Evolutionary conservation across 2,113 vertebrate species (phyloP).

Genomic region (Engraulis encrasicolus): DNA sequence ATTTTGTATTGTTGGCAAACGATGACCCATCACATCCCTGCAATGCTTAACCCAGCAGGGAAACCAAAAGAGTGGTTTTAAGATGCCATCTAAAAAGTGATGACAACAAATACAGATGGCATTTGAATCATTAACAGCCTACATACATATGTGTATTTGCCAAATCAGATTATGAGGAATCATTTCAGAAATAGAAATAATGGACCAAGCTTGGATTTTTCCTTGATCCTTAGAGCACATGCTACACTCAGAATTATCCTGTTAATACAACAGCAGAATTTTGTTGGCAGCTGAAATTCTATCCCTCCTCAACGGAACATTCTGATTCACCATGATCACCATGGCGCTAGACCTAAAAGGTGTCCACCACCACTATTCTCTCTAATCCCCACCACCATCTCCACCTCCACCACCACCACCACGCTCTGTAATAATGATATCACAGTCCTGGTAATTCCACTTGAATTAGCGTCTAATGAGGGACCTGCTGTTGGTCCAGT

Average conservation of each 20-base stretch:
- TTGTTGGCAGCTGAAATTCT: background rate
- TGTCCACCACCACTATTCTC: no score
- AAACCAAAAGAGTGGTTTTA: background rate
- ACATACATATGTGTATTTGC: background rate
- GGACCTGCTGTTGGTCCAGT: conserved; percentile 62
- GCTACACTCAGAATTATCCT: background rate
- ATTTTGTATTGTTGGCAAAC: background rate
- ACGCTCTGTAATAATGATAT: conserved; percentile 62
- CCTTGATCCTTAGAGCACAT: background rate
- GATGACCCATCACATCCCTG: background rate
- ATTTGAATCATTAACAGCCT: background rate
- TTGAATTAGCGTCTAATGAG: conserved; percentile 66
- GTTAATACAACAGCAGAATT: background rate
- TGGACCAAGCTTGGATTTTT: background rate
- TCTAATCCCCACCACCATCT: background rate
- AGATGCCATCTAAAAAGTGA: background rate
- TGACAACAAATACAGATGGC: background rate
- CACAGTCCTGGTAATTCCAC: conserved; percentile 60
- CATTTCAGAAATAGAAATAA: background rate
- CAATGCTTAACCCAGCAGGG: background rate
- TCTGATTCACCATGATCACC: background rate
- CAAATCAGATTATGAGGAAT: background rate
- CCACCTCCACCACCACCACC: background rate
- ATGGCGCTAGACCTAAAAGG: background rate
- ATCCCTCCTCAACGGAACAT: background rate